A percentile compares a stretch with the other conserved stretches of the same genome.
phyloP scores from a whole-genome alignment of 2,888 invertebrate species.

The Cotesia congregata region DNA sequence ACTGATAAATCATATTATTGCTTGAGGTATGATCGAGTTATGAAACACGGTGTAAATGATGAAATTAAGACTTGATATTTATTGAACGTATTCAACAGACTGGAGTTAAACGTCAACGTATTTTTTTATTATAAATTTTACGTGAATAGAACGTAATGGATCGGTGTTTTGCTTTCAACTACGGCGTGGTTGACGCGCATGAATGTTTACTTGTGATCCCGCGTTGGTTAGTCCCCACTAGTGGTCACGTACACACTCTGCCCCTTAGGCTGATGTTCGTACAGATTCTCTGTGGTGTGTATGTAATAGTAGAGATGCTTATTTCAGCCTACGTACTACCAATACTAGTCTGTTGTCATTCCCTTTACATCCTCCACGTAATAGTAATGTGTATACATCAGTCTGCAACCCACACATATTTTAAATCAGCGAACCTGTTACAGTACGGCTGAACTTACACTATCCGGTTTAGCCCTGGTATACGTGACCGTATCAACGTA shows the following conservation, averaged over 20 bases:
- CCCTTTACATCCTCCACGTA: neutral
- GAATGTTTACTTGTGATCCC: constrained; percentile 58
- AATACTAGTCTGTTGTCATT: neutral
- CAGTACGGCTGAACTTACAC: neutral
- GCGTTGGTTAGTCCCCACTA: constrained; percentile 18
- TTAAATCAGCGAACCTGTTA: constrained; percentile 8
- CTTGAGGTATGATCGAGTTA: neutral
- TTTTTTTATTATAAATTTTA: neutral
- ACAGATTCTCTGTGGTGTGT: neutral
- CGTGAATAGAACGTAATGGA: constrained; percentile 28
- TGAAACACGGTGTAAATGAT: neutral
- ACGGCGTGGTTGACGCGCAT: constrained; percentile 52
- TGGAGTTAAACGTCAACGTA: neutral
- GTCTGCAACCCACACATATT: neutral
- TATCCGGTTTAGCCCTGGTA: constrained; percentile 2
- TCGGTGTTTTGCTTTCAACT: constrained; percentile 56
- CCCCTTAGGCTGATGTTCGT: neutral
- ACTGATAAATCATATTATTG: neutral
- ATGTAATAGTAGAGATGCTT: neutral
- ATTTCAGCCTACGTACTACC: neutral
- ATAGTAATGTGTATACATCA: neutral
- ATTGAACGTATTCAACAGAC: constrained; percentile 7
- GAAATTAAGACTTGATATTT: neutral
- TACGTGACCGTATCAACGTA: constrained; percentile 27
- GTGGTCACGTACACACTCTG: neutral